Percentiles rank a stretch among this genome's conserved stretches.
phyloP scores from a whole-genome alignment of 2,113 vertebrate species.

The Tetrax tetrax region DNA sequence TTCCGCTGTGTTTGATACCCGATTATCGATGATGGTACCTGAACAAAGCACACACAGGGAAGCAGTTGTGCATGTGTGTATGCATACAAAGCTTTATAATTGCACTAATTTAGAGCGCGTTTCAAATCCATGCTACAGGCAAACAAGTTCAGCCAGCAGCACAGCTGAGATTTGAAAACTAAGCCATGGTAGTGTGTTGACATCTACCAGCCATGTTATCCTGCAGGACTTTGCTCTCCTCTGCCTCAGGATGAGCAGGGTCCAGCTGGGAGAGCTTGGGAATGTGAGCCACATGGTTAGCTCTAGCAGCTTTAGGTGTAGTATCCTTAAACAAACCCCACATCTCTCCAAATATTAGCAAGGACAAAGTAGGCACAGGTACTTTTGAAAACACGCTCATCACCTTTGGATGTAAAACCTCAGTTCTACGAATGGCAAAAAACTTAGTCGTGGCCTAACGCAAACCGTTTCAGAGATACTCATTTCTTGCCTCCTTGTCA shows the following conservation, averaged over 20 bases:
- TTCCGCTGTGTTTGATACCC: slow-evolving; percentile 69
- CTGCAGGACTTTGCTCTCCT: not conserved
- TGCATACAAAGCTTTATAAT: not conserved
- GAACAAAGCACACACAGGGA: not conserved
- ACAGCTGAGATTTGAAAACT: not conserved
- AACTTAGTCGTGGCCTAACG: not conserved
- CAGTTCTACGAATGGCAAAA: not conserved
- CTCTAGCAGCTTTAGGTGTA: not conserved
- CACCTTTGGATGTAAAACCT: not conserved
- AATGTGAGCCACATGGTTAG: not conserved
- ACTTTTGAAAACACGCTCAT: not conserved
- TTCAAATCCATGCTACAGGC: not conserved
- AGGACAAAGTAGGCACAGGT: not conserved
- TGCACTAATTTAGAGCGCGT: not conserved
- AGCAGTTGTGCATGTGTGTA: not conserved
- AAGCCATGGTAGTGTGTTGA: not conserved
- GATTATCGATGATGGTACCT: slow-evolving; percentile 75
- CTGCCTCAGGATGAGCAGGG: not conserved
- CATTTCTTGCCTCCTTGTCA: not conserved
- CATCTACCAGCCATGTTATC: not conserved
- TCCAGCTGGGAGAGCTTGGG: not conserved
- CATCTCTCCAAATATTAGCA: not conserved
- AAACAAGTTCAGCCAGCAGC: not conserved
- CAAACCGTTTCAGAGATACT: not conserved
- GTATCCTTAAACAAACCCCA: not conserved